These are phyloP conservation scores for Craniophora ligustri DNA, from an alignment of 2,888 invertebrate genomes.

Conservation along the genomic window DNA sequence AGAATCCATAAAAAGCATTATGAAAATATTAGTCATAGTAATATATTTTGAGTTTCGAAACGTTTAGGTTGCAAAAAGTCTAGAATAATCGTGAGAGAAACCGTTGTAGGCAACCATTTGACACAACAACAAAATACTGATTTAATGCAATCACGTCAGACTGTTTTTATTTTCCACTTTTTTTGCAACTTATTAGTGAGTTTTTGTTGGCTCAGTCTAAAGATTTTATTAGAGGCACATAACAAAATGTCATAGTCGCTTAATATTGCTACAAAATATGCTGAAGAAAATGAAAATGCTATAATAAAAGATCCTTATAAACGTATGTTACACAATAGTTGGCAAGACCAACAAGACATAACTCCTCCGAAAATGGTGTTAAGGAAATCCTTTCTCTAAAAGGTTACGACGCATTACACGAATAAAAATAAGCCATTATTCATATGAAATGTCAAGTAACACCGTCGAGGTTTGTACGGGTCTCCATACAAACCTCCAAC, in stretches of 20 bases:
- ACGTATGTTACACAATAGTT: constrained; percentile 43
- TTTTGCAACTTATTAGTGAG: not conserved
- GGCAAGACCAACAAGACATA: constrained; percentile 29
- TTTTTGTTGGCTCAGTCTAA: not conserved
- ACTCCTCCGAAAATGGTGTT: constrained; percentile 51
- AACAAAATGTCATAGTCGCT: no score
- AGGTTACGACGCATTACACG: constrained; percentile 58
- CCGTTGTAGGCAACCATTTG: constrained; percentile 12
- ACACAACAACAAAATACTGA: constrained; percentile 9
- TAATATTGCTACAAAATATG: no score
- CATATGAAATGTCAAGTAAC: constrained; percentile 67
- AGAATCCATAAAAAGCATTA: no score
- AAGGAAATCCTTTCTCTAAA: constrained; percentile 61
- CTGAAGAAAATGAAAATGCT: constrained; percentile 3
- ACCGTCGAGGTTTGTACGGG: constrained; percentile 58
- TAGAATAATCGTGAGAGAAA: constrained; percentile 35
- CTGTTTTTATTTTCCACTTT: not conserved
- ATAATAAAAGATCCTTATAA: constrained; percentile 16
- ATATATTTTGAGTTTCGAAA: no score
- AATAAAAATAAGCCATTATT: constrained; percentile 64
- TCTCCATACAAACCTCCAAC: constrained; percentile 62
- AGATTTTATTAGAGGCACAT: not conserved
- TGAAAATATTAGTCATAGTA: no score
- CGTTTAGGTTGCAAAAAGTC: constrained; percentile 11
- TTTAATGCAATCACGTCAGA: constrained; percentile 17